phyloP scores from a whole-genome alignment of 1,140 invertebrate species.

The Neodiprion fabricii region DNA sequence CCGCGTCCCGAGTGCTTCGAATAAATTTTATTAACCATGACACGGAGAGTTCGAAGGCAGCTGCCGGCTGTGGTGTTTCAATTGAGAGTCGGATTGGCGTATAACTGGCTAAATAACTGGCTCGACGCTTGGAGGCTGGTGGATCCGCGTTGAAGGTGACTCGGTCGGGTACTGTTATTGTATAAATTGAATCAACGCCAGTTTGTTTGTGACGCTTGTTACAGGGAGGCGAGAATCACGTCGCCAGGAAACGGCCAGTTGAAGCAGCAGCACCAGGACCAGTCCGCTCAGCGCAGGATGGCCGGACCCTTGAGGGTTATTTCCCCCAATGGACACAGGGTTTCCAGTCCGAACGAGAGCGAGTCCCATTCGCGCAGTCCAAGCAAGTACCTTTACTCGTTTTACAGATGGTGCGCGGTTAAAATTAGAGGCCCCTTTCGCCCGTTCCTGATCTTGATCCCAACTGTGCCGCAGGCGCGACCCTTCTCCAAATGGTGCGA shows the following conservation, averaged over 20 bases:
- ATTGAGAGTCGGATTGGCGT: not conserved
- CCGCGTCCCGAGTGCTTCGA: no score
- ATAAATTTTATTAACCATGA: no score
- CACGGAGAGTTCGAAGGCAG: no score
- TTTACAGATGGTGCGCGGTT: not conserved
- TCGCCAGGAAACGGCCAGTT: conserved; percentile 1
- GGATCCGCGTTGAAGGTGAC: not conserved
- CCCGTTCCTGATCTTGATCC: not conserved
- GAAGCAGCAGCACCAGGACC: conserved; percentile 31
- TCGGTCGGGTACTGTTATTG: not conserved
- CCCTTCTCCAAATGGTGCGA: no score
- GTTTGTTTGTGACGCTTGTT: not conserved
- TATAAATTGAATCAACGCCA: not conserved
- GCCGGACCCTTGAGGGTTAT: conserved; percentile 44
- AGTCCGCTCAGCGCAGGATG: conserved; percentile 30
- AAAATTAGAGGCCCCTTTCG: not conserved
- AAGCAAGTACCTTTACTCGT: conserved; percentile 37
- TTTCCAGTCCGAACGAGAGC: conserved; percentile 53
- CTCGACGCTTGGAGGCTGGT: not conserved
- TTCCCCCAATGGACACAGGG: conserved; percentile 46
- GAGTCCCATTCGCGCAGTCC: conserved; percentile 46
- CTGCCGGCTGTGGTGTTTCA: not conserved
- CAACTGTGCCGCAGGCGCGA: not conserved
- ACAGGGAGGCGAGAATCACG: conserved; percentile 6
- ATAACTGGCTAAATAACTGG: no score